Conservation (phyloP, 2,113 vertebrate genomes). For the Caranx melampygus region DNA sequence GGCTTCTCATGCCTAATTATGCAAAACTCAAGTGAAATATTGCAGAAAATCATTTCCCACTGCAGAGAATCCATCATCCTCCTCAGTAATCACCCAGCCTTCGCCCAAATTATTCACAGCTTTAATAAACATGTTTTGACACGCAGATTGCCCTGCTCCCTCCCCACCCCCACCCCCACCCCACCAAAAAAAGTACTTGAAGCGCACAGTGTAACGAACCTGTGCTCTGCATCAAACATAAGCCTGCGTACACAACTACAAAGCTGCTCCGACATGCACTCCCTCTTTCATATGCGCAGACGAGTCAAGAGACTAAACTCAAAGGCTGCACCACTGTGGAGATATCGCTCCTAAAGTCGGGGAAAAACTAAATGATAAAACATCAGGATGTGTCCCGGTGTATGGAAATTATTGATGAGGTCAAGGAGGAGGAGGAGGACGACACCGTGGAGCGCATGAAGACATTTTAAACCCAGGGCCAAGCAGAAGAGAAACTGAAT, state of each 20-base stretch:
- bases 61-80: constrained; percentile 59
- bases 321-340: background rate
- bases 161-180: no score
- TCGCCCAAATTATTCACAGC: constrained; percentile 51
- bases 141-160: constrained; percentile 6
- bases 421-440: no score
- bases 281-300: background rate
- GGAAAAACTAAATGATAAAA: background rate
- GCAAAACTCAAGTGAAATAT: constrained; percentile 70
- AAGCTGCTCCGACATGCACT: background rate
- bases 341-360: background rate
- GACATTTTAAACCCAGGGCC: no score
- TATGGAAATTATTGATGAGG: background rate
- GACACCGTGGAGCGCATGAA: no score
- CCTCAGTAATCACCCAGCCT: constrained; percentile 46
- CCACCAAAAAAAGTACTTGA: constrained; percentile 35
- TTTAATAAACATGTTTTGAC: constrained; percentile 69
- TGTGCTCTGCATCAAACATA: constrained; percentile 26
- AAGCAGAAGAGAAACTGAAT: no score
- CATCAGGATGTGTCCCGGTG: background rate
- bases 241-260: background rate
- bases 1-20: constrained; percentile 68
- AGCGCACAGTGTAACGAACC: constrained; percentile 16
- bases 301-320: background rate
- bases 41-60: constrained; percentile 64